Conservation (phyloP, 2,888 invertebrate genomes). For the Catotricha subobsoleta region DNA sequence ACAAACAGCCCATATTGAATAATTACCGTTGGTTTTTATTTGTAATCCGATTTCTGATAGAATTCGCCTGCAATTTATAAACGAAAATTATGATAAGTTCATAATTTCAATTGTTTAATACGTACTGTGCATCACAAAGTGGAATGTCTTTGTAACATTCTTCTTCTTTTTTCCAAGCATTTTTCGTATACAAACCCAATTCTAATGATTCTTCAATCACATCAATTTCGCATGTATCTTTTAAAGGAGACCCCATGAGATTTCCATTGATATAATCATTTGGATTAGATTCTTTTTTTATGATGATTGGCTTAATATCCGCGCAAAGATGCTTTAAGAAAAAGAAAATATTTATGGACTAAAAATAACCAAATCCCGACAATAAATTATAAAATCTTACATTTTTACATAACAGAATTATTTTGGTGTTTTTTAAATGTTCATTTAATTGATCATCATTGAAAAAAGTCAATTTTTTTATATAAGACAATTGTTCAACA, state of each 20-base stretch:
- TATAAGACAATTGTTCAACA: slow-evolving; percentile 17
- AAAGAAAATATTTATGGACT: not conserved
- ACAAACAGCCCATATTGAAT: slow-evolving; percentile 1
- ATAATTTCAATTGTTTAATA: not conserved
- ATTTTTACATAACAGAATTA: slow-evolving; percentile 13
- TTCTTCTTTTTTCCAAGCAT: slow-evolving; percentile 22
- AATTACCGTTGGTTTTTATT: not conserved
- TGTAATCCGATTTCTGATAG: not conserved
- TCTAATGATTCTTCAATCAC: not conserved
- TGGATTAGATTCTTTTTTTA: not conserved
- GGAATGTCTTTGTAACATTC: slow-evolving; percentile 20
- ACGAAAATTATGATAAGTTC: not conserved
- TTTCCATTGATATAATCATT: not conserved
- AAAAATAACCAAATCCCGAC: not conserved
- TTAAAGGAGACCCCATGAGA: not conserved
- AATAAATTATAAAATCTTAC: slow-evolving; percentile 9
- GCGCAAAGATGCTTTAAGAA: not conserved
- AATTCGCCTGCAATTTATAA: not conserved
- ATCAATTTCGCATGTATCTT: not conserved
- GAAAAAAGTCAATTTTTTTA: slow-evolving; percentile 13
- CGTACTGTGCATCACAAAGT: slow-evolving; percentile 16
- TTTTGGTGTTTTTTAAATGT: slow-evolving; percentile 10
- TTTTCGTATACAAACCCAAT: not conserved
- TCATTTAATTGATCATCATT: no score
- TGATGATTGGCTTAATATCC: not conserved